Evolutionary conservation across 2,113 vertebrate species (phyloP).

Genomic region (Leptosomus discolor): DNA sequence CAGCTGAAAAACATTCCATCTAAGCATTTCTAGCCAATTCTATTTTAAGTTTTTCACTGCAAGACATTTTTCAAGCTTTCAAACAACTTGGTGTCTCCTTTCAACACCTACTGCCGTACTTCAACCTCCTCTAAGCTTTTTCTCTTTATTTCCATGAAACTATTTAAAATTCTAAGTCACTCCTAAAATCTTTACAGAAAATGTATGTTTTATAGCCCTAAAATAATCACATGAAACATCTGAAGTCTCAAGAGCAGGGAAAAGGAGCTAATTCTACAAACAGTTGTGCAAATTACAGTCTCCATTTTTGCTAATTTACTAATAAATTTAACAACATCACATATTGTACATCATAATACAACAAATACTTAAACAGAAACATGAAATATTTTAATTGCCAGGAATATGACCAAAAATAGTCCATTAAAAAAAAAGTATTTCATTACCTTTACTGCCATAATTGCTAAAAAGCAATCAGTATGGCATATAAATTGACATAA

Average conservation of each 20-base stretch:
- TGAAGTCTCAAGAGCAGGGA: not conserved
- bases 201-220: not conserved
- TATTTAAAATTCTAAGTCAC: not conserved
- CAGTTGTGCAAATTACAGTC: not conserved
- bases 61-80: constrained; percentile 40
- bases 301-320: not conserved
- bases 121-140: not conserved
- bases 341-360: not conserved
- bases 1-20: constrained; percentile 20
- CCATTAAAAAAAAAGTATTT: not conserved
- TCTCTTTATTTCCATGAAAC: not conserved
- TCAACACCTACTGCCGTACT: not conserved
- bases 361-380: not conserved
- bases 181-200: not conserved
- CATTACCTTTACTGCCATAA: not conserved
- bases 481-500: not conserved
- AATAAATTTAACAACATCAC: not conserved
- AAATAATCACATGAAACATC: not conserved
- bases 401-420: not conserved
- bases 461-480: not conserved
- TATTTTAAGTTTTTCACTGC: constrained; percentile 6
- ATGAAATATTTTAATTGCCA: not conserved
- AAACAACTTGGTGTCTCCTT: not conserved
- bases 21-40: constrained; percentile 17
- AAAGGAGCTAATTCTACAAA: not conserved